phyloP scores from a whole-genome alignment of 1,140 invertebrate species.

The Ptiloglossa arizonensis region DNA sequence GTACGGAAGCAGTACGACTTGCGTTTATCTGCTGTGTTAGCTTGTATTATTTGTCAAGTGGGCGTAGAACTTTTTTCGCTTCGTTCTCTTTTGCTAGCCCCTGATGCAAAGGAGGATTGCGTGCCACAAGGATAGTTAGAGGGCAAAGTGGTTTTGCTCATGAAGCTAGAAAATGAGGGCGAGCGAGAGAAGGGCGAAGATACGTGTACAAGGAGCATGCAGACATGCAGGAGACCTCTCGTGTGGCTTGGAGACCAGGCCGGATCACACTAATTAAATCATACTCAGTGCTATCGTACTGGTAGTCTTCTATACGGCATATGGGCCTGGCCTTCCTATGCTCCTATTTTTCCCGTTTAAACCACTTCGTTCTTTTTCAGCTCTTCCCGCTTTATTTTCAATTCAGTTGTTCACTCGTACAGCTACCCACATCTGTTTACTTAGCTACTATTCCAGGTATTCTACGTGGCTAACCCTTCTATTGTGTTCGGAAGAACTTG shows the following conservation, averaged over 20 bases:
- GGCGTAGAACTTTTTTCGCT: constrained; percentile 41
- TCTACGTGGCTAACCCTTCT: no score
- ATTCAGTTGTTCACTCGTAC: neutral
- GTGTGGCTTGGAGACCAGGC: constrained; percentile 46
- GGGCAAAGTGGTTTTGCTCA: constrained; percentile 52
- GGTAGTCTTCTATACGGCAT: constrained; percentile 11
- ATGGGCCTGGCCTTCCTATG: constrained; percentile 14
- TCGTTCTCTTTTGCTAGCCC: constrained; percentile 38
- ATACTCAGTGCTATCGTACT: constrained; percentile 50
- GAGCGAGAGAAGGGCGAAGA: constrained; percentile 28
- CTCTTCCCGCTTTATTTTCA: neutral
- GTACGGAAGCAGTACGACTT: constrained; percentile 36
- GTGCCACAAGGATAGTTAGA: constrained; percentile 57
- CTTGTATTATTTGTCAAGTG: constrained; percentile 50
- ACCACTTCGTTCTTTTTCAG: neutral
- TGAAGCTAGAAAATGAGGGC: constrained; percentile 40
- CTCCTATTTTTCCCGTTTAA: neutral
- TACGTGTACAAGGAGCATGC: constrained; percentile 54
- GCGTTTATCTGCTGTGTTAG: constrained; percentile 41
- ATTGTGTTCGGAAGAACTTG: no score
- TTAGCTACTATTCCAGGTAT: no score
- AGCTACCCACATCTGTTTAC: no score
- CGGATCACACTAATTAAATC: constrained; percentile 65
- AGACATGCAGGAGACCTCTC: constrained; percentile 49
- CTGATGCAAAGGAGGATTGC: constrained; percentile 62